Evolutionary conservation across 2,113 vertebrate species (phyloP), one percentile per base, ranked within the genome.

Genomic region (Perccottus glenii): DNA sequence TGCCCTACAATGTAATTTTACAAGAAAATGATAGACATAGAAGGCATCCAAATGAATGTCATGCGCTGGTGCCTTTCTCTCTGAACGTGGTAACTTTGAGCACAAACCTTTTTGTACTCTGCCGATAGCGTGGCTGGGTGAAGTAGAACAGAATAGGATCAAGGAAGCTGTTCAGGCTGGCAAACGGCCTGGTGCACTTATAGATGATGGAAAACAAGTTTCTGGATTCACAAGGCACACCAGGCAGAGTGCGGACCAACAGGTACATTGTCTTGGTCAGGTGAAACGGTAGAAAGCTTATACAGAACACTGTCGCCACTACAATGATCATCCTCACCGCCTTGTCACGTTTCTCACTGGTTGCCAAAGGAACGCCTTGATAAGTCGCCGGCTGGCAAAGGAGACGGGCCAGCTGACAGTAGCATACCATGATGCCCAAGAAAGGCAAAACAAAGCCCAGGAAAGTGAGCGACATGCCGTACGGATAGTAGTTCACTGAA

Each of bases 91-190:
- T 95, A 75, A 97, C 67, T 78, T 85, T 96, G 60, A 91, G 92
- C 0, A 98, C 4, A 0, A 98, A 87, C 43, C 81, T 89, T 0
- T 86, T 90, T 0, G 96, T 96, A 78, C 92, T 93, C 67, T 58
- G 87, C 0, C 94, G 93, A 67, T 96, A 95, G 62, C 93, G 95
- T 55, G 94, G 91, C 47, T 96, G 93, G 0, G 96, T 99, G 86
- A 98, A 98, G 83, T 98, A 98, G 87, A 99, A 99, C 62, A 98
- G 93, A 72, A 99, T 96, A 19, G 98, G 98, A 52, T 99, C 98
- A 0, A 99, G 90, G 9, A 98, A 93, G 0, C 97, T 98, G 91
- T 99, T 99, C 94, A 95, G 95, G 73, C 97, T 99, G 85, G 98
- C 98, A 0, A 99, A 98, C 0, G 97, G 97, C 61, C 98, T 83